phyloP scores from a whole-genome alignment of 2,797 vertebrate species.

The Varecia variegata region DNA sequence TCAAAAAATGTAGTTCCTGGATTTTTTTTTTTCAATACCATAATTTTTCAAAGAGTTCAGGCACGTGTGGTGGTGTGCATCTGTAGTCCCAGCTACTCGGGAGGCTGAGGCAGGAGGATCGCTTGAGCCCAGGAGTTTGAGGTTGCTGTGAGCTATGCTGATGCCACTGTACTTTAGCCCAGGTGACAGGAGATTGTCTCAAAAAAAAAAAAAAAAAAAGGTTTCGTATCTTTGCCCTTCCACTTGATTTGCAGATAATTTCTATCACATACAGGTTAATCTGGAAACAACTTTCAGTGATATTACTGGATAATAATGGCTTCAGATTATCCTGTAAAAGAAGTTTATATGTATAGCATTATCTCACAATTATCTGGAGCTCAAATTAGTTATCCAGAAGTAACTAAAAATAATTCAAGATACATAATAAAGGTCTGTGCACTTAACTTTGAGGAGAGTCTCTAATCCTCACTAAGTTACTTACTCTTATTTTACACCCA shows the following conservation, averaged over 20 bases:
- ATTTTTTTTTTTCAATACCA: too few relatives aligned
- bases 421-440: background rate
- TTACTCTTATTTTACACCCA: conserved; percentile 51
- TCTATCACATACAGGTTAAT: background rate
- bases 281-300: background rate
- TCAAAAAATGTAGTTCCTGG: too few relatives aligned
- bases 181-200: too few relatives aligned
- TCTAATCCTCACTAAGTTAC: conserved; percentile 26
- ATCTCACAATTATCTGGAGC: background rate
- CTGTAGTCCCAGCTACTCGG: too few relatives aligned
- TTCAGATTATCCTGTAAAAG: background rate
- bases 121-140: too few relatives aligned
- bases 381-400: background rate
- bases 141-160: too few relatives aligned
- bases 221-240: background rate
- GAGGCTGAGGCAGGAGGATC: too few relatives aligned
- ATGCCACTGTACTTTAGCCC: too few relatives aligned
- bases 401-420: conserved; percentile 33
- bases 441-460: background rate
- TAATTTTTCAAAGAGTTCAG: background rate
- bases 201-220: too few relatives aligned
- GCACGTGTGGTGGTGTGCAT: too few relatives aligned
- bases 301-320: background rate
- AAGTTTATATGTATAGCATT: background rate
- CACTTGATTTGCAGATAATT: background rate